A percentile compares a stretch with the other conserved stretches of the same genome.
phyloP scores from a whole-genome alignment of 1,140 invertebrate genomes.

The Drosophila burlai region DNA sequence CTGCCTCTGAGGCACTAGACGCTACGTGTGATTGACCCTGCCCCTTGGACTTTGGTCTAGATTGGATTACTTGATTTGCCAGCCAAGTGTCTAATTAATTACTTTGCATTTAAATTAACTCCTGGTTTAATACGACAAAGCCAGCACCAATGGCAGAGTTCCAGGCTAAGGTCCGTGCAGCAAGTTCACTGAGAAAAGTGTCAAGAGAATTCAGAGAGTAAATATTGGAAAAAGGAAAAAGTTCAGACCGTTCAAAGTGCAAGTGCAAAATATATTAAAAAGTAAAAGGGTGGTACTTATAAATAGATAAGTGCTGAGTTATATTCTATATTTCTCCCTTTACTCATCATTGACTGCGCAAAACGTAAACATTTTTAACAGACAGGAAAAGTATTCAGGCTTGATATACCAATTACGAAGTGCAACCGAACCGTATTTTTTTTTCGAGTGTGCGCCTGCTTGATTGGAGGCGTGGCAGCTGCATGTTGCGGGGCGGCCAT shows the following conservation, averaged over 20 bases:
- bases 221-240: neutral
- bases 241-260: neutral
- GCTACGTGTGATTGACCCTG: conserved; percentile 18
- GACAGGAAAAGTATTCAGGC: neutral
- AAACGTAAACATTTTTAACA: neutral
- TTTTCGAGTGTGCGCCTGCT: conserved; percentile 24
- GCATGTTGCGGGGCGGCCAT: conserved; percentile 61
- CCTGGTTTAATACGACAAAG: conserved; percentile 50
- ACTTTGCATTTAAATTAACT: conserved; percentile 83
- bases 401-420: neutral
- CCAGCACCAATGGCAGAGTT: conserved; percentile 38
- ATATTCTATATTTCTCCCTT: neutral
- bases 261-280: neutral
- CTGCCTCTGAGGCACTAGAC: neutral
- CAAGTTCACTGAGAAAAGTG: neutral
- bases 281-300: neutral
- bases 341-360: too few relatives aligned
- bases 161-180: neutral
- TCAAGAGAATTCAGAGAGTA: neutral
- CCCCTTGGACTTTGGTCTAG: conserved; percentile 10
- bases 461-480: conserved; percentile 70
- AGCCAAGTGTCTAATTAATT: conserved; percentile 76
- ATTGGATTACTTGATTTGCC: conserved; percentile 54
- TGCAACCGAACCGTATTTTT: neutral
- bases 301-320: neutral